These are phyloP conservation scores for Nemoura dubitans DNA, from an alignment of 2,888 invertebrate genomes.

Conservation along the genomic window DNA sequence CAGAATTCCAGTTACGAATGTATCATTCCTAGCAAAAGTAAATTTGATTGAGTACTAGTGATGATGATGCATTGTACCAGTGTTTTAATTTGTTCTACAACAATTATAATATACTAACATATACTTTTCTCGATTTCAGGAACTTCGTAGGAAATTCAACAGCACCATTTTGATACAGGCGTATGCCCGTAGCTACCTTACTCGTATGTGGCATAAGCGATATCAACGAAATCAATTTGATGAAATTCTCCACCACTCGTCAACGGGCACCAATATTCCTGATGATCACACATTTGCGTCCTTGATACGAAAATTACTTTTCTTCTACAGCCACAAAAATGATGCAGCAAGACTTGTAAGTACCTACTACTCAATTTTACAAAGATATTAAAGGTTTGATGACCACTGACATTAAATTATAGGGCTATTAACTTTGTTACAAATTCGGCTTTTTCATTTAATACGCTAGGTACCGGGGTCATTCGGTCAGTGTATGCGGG, in stretches of 20 bases:
- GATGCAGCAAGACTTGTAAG: constrained; percentile 75
- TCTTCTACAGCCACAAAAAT: constrained; percentile 76
- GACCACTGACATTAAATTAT: too few species aligned
- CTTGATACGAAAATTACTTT: constrained; percentile 74
- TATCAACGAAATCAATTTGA: constrained; percentile 77
- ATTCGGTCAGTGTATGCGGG: too few species aligned
- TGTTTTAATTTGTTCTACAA: not conserved
- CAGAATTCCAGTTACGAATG: too few species aligned
- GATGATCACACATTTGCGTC: constrained; percentile 64
- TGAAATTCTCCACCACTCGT: constrained; percentile 60
- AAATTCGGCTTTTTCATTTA: too few species aligned
- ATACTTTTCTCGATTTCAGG: constrained; percentile 59
- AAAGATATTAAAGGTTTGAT: too few species aligned
- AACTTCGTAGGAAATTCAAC: constrained; percentile 75
- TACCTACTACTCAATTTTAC: constrained; percentile 27
- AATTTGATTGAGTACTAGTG: too few species aligned
- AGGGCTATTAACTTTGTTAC: too few species aligned
- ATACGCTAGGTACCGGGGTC: too few species aligned
- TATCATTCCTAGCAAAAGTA: too few species aligned
- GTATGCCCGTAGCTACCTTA: constrained; percentile 77
- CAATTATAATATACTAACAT: not conserved
- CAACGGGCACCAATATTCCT: constrained; percentile 58
- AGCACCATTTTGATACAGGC: constrained; percentile 87
- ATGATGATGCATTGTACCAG: too few species aligned
- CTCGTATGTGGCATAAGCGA: constrained; percentile 73